Conservation (phyloP, 23 tunicate genomes). For the Ascidia mentula region DNA sequence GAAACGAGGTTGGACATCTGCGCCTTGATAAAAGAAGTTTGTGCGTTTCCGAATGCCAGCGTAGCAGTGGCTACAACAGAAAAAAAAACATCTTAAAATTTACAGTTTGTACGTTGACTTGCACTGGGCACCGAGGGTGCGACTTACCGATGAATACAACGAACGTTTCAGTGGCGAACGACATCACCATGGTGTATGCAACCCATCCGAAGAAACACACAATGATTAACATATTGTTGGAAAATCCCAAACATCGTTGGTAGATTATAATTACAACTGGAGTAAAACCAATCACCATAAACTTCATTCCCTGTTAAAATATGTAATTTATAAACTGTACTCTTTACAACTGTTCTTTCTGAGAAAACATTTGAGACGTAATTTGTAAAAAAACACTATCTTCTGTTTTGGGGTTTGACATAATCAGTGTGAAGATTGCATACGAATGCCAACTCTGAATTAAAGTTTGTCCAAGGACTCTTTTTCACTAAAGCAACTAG, state of each 20-base stretch:
- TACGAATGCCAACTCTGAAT: too few relatives aligned
- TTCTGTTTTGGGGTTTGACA: too few relatives aligned
- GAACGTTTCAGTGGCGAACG: constrained; percentile 11
- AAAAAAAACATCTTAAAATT: background rate
- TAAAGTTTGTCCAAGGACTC: too few relatives aligned
- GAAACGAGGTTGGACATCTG: constrained; percentile 65
- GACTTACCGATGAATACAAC: constrained; percentile 42
- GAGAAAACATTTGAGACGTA: too few relatives aligned
- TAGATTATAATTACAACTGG: constrained; percentile 29
- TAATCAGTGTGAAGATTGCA: too few relatives aligned
- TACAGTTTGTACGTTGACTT: background rate
- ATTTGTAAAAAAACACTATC: too few relatives aligned
- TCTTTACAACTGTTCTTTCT: too few relatives aligned
- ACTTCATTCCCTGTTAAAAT: constrained; percentile 38
- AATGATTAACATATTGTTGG: constrained; percentile 20
- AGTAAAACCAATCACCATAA: constrained; percentile 20
- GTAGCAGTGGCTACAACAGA: constrained; percentile 39
- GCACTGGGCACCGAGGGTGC: background rate
- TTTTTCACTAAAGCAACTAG: background rate
- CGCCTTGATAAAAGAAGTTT: constrained; percentile 65
- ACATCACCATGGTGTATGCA: constrained; percentile 1
- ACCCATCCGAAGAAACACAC: background rate
- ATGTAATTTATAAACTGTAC: background rate
- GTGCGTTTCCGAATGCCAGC: constrained; percentile 19
- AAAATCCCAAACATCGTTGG: constrained; percentile 15